Evolutionary conservation across 2,888 invertebrate genomes (phyloP), one percentile per base, ranked within the genome.

Genomic region (Drosophila birchii): DNA sequence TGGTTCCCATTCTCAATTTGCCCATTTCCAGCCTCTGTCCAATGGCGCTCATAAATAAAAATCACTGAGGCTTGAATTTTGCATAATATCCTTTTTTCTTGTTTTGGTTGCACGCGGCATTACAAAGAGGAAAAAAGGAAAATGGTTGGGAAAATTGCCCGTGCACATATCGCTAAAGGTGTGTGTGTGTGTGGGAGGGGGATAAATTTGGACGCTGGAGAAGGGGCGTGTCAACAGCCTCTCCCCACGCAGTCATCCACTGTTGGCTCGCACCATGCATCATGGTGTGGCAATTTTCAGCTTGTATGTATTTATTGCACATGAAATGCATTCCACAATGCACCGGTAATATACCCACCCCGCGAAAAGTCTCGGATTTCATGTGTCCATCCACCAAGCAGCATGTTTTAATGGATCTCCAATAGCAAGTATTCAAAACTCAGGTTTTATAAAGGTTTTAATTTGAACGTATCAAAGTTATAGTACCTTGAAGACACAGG

Each of bases 11-110:
- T 5, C 34, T 23, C 16, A 59, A 44, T 44, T 59, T 16, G 45
- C 63, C 63, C 73, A 56, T 44, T 36, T 60, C 29, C 68, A 61
- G 56, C 53, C 55, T 38, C 63, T 53, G 36, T 34, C 51, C 71
- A 76, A 68, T 67, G 61, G 67, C 66, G 64, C 64, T 69, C 79
- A 88, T 89, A 88, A 89, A 86, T 86, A 79, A 86, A 86, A 86
- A 78, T 80, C 86, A 80, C 76, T 80, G 78, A 82, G 64, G 79
- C 86, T 88, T 88, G 88, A 80, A 89, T 88, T 79, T 85, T 79
- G 83, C 86, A 79, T 76, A 63, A 75, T 69, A 66, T 71, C 59
- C 74, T 60, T 63, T 45, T 45, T 67, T 47, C 54, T 51, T 60
- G 51, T 49, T 41, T 80, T 76, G 66, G 64, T 60, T 54, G 18